A percentile compares a stretch with the other conserved stretches of the same genome.
phyloP scores from a whole-genome alignment of 2,113 vertebrate genomes.

The Neotoma lepida region DNA sequence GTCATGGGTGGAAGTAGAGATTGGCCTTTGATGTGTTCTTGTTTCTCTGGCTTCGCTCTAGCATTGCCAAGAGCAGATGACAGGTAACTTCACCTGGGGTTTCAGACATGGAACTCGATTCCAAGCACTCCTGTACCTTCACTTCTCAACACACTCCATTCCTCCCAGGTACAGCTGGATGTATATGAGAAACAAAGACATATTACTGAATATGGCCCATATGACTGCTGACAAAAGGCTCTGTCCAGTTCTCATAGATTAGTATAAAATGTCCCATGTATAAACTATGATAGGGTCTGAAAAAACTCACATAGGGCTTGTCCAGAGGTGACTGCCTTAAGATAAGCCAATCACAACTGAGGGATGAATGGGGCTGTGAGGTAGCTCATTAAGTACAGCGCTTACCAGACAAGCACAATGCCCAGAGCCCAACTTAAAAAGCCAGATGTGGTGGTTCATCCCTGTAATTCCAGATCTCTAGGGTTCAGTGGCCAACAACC shows the following conservation, averaged over 20 bases:
- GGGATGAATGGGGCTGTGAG: neutral
- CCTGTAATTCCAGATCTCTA: neutral
- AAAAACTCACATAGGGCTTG: neutral
- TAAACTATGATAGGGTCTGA: neutral
- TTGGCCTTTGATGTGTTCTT: neutral
- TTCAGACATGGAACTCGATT: neutral
- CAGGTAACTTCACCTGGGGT: neutral
- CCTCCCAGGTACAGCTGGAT: neutral
- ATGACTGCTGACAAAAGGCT: neutral
- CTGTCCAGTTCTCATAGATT: neutral
- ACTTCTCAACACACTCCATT: neutral
- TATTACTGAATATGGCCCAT: neutral
- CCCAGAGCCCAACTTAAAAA: neutral
- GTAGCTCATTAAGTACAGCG: neutral
- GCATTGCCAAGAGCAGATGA: neutral
- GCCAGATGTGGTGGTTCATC: neutral
- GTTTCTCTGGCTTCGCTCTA: neutral
- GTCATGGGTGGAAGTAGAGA: neutral
- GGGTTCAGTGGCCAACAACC: neutral
- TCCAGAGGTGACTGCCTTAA: neutral
- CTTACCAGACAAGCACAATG: neutral
- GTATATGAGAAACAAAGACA: neutral
- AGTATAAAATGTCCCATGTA: neutral
- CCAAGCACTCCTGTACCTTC: neutral
- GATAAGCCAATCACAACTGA: neutral